Percentiles rank a stretch among this genome's conserved stretches.
These are phyloP conservation scores for Leptopilina syphax DNA, from an alignment of 2,888 invertebrate genomes.

Conservation along the genomic window DNA sequence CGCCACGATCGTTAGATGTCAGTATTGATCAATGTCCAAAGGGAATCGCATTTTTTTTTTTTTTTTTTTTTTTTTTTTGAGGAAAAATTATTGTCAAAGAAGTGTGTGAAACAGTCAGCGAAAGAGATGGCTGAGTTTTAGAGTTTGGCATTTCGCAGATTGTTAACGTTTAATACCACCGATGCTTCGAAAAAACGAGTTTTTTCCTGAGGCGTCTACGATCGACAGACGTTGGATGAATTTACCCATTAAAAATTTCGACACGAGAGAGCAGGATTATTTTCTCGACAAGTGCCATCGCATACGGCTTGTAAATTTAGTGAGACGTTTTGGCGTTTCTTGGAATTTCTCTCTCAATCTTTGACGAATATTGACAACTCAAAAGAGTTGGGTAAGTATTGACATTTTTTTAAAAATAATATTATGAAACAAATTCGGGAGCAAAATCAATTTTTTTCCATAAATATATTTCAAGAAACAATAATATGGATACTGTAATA, in stretches of 20 bases:
- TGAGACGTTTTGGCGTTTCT: slow-evolving; percentile 28
- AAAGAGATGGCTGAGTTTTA: slow-evolving; percentile 36
- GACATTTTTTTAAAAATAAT: not conserved
- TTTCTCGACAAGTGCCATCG: slow-evolving; percentile 6
- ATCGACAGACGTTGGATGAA: slow-evolving; percentile 25
- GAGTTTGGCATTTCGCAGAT: slow-evolving; percentile 17
- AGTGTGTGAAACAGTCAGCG: not conserved
- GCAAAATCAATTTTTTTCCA: not conserved
- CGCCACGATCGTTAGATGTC: not conserved
- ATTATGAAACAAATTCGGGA: not conserved
- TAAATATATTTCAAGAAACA: no score
- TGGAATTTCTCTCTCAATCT: slow-evolving; percentile 19
- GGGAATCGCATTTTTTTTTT: slow-evolving; percentile 32
- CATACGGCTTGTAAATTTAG: slow-evolving; percentile 27
- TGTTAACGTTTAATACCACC: slow-evolving; percentile 11
- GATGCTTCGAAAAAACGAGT: slow-evolving; percentile 30
- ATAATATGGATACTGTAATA: no score
- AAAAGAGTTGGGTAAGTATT: slow-evolving; percentile 19
- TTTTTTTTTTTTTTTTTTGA: not conserved
- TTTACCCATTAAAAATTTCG: not conserved
- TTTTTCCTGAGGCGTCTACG: slow-evolving; percentile 9
- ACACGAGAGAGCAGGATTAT: slow-evolving; percentile 6
- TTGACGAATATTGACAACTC: slow-evolving; percentile 25
- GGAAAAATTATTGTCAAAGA: slow-evolving; percentile 19
- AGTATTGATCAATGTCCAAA: not conserved